A percentile compares a stretch with the other conserved stretches of the same genome.
Conservation (phyloP, 2,888 invertebrate genomes). For the Gerosis bhagava region DNA sequence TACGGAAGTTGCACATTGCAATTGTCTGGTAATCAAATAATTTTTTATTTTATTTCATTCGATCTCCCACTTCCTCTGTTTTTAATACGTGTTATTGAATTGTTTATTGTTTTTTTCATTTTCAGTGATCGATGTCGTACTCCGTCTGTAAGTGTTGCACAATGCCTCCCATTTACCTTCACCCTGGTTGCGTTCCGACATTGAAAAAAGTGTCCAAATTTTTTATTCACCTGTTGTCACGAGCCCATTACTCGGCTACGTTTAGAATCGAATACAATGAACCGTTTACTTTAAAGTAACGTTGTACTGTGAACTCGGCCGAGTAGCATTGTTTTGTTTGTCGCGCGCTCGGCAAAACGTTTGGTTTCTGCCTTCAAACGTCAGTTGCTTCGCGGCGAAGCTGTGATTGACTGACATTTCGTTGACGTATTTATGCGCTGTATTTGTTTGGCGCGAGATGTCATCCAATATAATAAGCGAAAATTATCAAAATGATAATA, state of each 20-base stretch:
- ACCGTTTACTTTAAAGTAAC: constrained; percentile 39
- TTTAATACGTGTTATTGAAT: constrained; percentile 17
- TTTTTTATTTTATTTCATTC: constrained; percentile 19
- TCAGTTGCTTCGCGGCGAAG: constrained; percentile 61
- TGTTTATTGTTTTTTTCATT: constrained; percentile 21
- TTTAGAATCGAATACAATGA: constrained; percentile 31
- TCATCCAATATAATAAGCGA: constrained; percentile 68
- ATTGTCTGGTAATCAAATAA: constrained; percentile 3
- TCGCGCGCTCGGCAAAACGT: constrained; percentile 53
- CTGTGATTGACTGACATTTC: constrained; percentile 43
- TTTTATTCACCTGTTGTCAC: constrained; percentile 39
- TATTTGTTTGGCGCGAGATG: constrained; percentile 61
- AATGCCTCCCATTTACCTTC: constrained; percentile 42
- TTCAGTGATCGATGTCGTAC: constrained; percentile 14
- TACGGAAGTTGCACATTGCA: constrained; percentile 12
- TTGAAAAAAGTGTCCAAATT: constrained; percentile 41
- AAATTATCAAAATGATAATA: constrained; percentile 64
- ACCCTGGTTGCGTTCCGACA: constrained; percentile 49
- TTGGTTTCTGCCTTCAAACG: constrained; percentile 50
- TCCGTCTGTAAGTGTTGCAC: constrained; percentile 18
- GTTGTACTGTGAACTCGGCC: constrained; percentile 48
- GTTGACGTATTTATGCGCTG: constrained; percentile 54
- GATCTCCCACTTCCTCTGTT: constrained; percentile 18
- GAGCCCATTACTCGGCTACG: constrained; percentile 36
- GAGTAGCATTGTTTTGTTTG: constrained; percentile 60